Conservation (phyloP, 1,140 invertebrate species). For the Pollicipes pollicipes region DNA sequence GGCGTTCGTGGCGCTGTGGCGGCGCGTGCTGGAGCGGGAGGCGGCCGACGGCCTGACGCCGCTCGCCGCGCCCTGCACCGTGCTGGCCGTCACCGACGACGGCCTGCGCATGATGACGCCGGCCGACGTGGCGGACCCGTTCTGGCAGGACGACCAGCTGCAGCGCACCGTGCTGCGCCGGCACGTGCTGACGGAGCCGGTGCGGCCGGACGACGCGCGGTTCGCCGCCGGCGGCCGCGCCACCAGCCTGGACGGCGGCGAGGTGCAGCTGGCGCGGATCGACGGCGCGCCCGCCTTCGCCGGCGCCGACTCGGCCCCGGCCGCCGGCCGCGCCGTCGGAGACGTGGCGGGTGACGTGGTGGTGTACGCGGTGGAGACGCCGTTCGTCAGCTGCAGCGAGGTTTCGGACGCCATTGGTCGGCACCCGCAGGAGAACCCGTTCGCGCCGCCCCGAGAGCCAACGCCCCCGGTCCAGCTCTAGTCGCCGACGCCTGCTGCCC, state of each 20-base stretch:
- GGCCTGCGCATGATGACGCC: background rate
- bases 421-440: too few relatives aligned
- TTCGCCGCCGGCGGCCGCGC: background rate
- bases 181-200: background rate
- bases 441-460: too few relatives aligned
- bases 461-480: too few relatives aligned
- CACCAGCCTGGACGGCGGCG: background rate
- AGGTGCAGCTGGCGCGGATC: background rate
- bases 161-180: background rate
- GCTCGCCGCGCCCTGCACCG: background rate
- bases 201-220: background rate
- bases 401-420: background rate
- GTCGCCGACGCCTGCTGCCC: too few relatives aligned
- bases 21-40: background rate
- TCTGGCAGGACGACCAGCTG: background rate
- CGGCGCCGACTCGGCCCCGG: background rate
- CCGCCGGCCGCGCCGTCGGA: background rate
- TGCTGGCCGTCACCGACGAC: background rate
- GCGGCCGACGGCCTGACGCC: background rate
- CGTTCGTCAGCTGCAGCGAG: background rate
- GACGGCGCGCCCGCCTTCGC: background rate
- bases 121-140: background rate
- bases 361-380: background rate
- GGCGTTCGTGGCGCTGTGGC: background rate
- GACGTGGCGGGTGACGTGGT: too few relatives aligned